Percentiles rank a stretch among this genome's conserved stretches.
Evolutionary conservation across 2,888 invertebrate species (phyloP).

Genomic region (Lasioglossum malachurum): DNA sequence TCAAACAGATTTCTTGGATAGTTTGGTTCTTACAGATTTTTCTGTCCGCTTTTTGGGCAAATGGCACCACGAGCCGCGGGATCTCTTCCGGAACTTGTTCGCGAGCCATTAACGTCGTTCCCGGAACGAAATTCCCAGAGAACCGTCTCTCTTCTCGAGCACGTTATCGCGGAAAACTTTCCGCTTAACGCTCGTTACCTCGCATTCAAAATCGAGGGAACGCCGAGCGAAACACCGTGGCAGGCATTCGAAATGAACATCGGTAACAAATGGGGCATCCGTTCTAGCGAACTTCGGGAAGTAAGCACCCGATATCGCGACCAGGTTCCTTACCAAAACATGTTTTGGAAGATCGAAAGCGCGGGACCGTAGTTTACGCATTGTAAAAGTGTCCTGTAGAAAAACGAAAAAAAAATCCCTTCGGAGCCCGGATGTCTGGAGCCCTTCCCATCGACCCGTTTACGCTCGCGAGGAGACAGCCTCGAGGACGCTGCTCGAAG

Average conservation of each 20-base stretch:
- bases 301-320: background rate
- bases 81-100: background rate
- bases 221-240: background rate
- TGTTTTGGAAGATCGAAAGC: background rate
- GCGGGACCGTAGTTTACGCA: background rate
- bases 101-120: background rate
- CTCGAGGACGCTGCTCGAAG: background rate
- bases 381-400: background rate
- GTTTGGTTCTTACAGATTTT: too few relatives aligned
- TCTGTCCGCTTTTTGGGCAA: too few relatives aligned
- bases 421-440: constrained; percentile 71
- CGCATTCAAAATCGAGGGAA: background rate
- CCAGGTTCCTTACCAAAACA: background rate
- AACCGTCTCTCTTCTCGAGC: background rate
- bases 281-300: constrained; percentile 63
- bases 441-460: constrained; percentile 75
- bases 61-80: background rate
- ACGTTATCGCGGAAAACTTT: background rate
- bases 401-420: background rate
- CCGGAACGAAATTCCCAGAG: background rate
- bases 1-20: too few relatives aligned
- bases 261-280: constrained; percentile 29
- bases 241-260: background rate
- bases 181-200: background rate
- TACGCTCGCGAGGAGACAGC: background rate